These are phyloP conservation scores for Oedothorax gibbosus DNA, from an alignment of 1,140 invertebrate species.

Conservation along the genomic window DNA sequence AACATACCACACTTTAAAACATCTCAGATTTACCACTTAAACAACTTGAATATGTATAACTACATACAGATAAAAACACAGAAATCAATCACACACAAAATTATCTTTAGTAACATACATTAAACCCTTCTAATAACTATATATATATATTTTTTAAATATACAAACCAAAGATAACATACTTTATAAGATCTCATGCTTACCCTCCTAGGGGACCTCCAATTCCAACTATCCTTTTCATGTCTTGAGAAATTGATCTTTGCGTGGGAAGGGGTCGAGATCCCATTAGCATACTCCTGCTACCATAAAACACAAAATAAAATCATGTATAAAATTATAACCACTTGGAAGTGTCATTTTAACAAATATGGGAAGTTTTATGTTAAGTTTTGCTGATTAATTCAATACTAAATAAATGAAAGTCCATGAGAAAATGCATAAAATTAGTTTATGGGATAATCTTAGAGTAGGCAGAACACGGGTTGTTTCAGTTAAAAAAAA, in stretches of 20 bases:
- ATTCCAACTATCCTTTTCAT: slow-evolving; percentile 59
- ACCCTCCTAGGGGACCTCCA: slow-evolving; percentile 51
- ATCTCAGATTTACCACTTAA: not conserved
- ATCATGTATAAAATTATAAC: not conserved
- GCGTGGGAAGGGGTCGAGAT: slow-evolving; percentile 47
- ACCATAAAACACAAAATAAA: slow-evolving; percentile 1
- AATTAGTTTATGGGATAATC: not conserved
- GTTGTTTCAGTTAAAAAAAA: no score
- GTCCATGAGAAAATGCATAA: not conserved
- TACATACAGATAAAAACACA: no score
- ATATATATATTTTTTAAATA: no score
- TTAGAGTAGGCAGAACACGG: no score
- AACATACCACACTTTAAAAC: not conserved
- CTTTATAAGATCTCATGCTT: not conserved
- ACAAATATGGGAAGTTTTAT: no score
- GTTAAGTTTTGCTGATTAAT: no score
- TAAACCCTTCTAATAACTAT: no score
- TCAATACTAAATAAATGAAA: not conserved
- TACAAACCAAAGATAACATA: no score
- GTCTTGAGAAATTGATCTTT: slow-evolving; percentile 53
- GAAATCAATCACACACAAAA: no score
- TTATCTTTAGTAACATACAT: no score
- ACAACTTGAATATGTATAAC: no score
- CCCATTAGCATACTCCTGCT: slow-evolving; percentile 55
- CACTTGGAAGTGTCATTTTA: no score